phyloP scores from a whole-genome alignment of 2,113 vertebrate genomes.

The Brachyistius frenatus region DNA sequence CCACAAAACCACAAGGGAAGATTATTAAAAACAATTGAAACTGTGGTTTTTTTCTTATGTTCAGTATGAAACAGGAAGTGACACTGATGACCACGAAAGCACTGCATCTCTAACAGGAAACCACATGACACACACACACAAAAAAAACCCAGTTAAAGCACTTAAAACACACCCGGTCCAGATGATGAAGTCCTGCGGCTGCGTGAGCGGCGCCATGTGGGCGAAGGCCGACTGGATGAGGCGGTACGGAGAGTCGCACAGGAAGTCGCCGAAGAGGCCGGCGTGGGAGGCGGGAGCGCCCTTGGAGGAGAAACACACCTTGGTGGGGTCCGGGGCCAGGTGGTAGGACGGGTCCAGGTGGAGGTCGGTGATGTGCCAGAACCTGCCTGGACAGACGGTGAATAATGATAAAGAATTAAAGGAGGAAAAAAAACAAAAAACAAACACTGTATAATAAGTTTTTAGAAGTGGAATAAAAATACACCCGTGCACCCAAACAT shows the following conservation, averaged over 20 bases:
- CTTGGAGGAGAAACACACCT: conserved; percentile 95
- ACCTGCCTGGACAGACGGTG: conserved; percentile 83
- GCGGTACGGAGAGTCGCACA: conserved; percentile 94
- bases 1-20: not conserved
- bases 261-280: conserved; percentile 91
- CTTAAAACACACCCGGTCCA: conserved; percentile 93
- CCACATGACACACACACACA: no score
- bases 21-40: not conserved
- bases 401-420: not conserved
- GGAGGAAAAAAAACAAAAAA: not conserved
- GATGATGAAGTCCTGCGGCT: conserved; percentile 91
- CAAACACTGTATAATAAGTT: not conserved
- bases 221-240: conserved; percentile 94
- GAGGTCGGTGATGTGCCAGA: conserved; percentile 97
- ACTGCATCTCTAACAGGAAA: not conserved
- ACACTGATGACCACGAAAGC: not conserved
- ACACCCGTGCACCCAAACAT: no score
- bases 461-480: not conserved
- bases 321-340: conserved; percentile 87
- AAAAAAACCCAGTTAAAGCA: no score
- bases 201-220: conserved; percentile 87
- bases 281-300: conserved; percentile 88
- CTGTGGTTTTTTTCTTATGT: not conserved
- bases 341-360: conserved; percentile 96
- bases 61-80: conserved; percentile 4